A percentile compares a stretch with the other conserved stretches of the same genome.
Conservation (phyloP, 1,140 invertebrate genomes). For the Pemphigus obesinymphae region DNA sequence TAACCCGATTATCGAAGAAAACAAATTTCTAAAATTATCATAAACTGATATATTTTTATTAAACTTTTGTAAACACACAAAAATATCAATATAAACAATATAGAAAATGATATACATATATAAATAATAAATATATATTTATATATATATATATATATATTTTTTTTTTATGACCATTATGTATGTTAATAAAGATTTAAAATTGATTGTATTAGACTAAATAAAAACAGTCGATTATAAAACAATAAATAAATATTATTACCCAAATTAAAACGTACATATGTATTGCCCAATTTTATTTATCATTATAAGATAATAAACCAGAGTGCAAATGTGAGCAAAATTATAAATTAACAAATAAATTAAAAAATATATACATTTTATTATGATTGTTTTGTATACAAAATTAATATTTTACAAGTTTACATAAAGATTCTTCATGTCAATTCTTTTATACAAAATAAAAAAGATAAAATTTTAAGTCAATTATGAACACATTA, state of each 20-base stretch:
- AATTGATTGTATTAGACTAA: not conserved
- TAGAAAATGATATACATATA: not conserved
- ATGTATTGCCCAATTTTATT: constrained; percentile 32
- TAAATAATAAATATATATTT: not conserved
- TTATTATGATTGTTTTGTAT: constrained; percentile 33
- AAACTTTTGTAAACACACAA: constrained; percentile 5
- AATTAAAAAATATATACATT: constrained; percentile 40
- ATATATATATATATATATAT: not conserved
- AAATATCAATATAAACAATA: not conserved
- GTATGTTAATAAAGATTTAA: not conserved
- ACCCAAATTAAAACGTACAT: constrained; percentile 30
- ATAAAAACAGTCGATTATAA: not conserved
- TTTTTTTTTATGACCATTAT: not conserved
- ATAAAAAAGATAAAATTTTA: constrained; percentile 35
- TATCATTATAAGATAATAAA: constrained; percentile 36
- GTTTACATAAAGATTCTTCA: constrained; percentile 28
- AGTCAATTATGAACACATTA: constrained; percentile 26
- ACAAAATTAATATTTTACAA: constrained; percentile 42
- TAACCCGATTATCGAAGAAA: no score
- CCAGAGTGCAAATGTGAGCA: constrained; percentile 41
- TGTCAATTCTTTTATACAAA: constrained; percentile 41
- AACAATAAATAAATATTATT: constrained; percentile 11
- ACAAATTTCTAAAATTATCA: not conserved
- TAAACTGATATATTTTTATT: not conserved
- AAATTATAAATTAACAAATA: constrained; percentile 31